Evolutionary conservation across 1,140 invertebrate genomes (phyloP).

Genomic region (Sitophilus oryzae): DNA sequence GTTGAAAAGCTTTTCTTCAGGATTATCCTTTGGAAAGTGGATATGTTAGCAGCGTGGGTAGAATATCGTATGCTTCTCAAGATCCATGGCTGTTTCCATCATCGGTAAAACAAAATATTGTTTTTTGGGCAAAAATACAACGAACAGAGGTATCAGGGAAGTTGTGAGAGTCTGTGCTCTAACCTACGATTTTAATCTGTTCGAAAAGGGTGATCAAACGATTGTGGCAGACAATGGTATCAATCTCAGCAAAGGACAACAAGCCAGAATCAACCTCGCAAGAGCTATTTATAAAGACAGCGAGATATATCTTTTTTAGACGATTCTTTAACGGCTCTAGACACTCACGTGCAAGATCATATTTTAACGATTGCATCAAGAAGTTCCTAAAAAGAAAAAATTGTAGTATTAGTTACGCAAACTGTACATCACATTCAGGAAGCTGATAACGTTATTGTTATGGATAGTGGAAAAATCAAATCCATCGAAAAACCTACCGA

Average conservation of each 20-base stretch:
- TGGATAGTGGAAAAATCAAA: conserved; percentile 56
- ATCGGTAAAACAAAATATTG: conserved; percentile 55
- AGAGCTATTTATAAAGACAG: conserved; percentile 73
- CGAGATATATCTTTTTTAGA: conserved; percentile 75
- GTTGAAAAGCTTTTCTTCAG: conserved; percentile 61
- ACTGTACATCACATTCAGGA: conserved; percentile 77
- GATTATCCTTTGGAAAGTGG: conserved; percentile 63
- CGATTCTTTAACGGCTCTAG: conserved; percentile 77
- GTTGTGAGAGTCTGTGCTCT: conserved; percentile 59
- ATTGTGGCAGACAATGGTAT: conserved; percentile 76
- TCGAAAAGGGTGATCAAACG: conserved; percentile 68
- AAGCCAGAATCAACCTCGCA: conserved; percentile 83
- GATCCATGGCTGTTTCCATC: conserved; percentile 65
- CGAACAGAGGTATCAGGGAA: conserved; percentile 24
- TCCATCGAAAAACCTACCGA: conserved; percentile 18
- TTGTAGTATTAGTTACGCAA: conserved; percentile 70
- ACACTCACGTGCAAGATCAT: conserved; percentile 74
- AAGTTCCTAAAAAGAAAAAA: conserved; percentile 64
- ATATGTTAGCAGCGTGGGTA: conserved; percentile 50
- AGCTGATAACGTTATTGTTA: conserved; percentile 62
- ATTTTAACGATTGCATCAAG: conserved; percentile 68
- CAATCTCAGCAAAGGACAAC: conserved; percentile 78
- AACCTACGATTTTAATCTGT: conserved; percentile 61
- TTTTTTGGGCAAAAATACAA: conserved; percentile 49
- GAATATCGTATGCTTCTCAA: conserved; percentile 62